phyloP scores from a whole-genome alignment of 2,113 vertebrate genomes.

The Aleadryas rufinucha region DNA sequence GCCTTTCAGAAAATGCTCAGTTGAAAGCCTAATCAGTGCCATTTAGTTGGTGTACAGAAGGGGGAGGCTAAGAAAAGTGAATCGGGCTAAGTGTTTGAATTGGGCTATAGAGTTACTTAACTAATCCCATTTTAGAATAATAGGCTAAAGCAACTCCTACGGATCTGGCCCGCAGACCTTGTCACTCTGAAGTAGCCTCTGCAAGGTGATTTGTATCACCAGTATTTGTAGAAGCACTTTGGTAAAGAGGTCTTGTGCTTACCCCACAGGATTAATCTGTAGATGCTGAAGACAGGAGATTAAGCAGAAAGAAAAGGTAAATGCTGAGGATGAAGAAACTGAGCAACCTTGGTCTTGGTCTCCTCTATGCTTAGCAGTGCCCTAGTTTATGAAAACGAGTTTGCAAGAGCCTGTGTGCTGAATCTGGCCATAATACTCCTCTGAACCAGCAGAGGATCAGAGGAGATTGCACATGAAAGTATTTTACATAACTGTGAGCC shows the following conservation, averaged over 20 bases:
- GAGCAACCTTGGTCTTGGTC: constrained; percentile 16
- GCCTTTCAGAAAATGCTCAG: background rate
- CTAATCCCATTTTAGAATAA: constrained; percentile 28
- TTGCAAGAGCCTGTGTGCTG: background rate
- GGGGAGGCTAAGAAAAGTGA: background rate
- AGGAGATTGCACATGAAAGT: constrained; percentile 50
- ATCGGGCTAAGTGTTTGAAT: background rate
- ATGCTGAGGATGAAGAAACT: constrained; percentile 34
- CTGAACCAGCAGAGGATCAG: constrained; percentile 39
- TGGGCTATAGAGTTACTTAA: constrained; percentile 9
- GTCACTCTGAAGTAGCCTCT: background rate
- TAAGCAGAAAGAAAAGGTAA: constrained; percentile 34
- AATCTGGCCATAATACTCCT: constrained; percentile 39
- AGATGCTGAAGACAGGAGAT: constrained; percentile 23
- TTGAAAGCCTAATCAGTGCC: background rate
- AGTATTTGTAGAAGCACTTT: background rate
- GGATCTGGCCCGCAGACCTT: background rate
- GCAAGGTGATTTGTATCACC: constrained; percentile 43
- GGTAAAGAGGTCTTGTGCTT: constrained; percentile 12
- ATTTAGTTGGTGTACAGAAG: background rate
- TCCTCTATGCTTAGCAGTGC: constrained; percentile 18
- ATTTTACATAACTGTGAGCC: constrained; percentile 55
- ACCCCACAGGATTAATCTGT: background rate
- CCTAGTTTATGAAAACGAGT: constrained; percentile 44
- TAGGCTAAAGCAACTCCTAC: background rate